phyloP scores from a whole-genome alignment of 64 coral and sea anemone species.

The Exaiptasia diaphana region DNA sequence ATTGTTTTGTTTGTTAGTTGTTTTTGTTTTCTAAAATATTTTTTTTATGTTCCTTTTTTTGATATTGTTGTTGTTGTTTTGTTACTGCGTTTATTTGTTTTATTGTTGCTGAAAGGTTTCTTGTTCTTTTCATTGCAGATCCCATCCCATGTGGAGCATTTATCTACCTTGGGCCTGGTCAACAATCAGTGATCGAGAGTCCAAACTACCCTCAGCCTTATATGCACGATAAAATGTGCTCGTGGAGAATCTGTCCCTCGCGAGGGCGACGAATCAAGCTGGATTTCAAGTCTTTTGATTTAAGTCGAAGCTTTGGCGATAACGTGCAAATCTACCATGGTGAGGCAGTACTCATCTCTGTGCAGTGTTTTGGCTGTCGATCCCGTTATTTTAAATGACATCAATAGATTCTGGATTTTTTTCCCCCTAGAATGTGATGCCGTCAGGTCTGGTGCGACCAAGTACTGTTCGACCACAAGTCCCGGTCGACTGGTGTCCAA shows the following conservation, averaged over 20 bases:
- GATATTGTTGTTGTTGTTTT: no score
- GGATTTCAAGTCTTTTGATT: slow-evolving; percentile 54
- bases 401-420: not conserved
- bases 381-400: not conserved
- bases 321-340: slow-evolving; percentile 71
- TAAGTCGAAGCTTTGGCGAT: slow-evolving; percentile 47
- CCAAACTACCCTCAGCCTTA: slow-evolving; percentile 54
- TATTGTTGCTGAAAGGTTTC: no score
- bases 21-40: no score
- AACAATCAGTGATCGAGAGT: slow-evolving; percentile 39
- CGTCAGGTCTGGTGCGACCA: not conserved
- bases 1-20: no score
- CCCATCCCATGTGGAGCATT: slow-evolving; percentile 48
- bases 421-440: not conserved
- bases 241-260: slow-evolving; percentile 79
- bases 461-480: not conserved
- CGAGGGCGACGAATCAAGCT: slow-evolving; percentile 55
- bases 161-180: not conserved
- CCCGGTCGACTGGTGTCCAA: not conserved
- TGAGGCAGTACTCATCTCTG: not conserved
- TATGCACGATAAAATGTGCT: slow-evolving; percentile 64
- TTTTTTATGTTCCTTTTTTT: no score
- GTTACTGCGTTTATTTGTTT: no score
- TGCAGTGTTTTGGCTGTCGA: not conserved
- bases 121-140: no score